These are phyloP conservation scores for Dryobotodes eremita DNA, from an alignment of 2,888 invertebrate species.

Conservation along the genomic window DNA sequence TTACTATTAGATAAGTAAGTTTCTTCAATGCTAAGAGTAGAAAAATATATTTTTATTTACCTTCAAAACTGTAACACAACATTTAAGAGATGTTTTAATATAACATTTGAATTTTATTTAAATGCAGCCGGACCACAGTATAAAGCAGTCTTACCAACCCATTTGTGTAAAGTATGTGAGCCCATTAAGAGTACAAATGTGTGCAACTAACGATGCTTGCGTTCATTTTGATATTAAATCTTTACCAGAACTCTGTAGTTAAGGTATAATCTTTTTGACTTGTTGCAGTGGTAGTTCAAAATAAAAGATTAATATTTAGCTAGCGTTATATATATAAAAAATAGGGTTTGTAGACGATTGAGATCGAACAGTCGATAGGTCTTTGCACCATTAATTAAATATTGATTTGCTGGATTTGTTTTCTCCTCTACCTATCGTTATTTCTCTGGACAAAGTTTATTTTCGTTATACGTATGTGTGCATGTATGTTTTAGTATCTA, in stretches of 20 bases:
- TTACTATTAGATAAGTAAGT: neutral
- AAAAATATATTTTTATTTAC: neutral
- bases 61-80: neutral
- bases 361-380: neutral
- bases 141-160: slow-evolving; percentile 40
- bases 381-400: neutral
- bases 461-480: no score
- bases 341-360: no score
- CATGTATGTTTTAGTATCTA: no score
- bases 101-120: slow-evolving; percentile 15
- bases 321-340: neutral
- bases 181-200: slow-evolving; percentile 58
- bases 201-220: slow-evolving; percentile 39
- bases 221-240: slow-evolving; percentile 50
- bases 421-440: no score
- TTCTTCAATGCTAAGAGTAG: neutral
- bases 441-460: no score
- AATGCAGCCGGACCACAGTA: slow-evolving; percentile 29
- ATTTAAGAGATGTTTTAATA: neutral
- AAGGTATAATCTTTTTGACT: slow-evolving; percentile 23
- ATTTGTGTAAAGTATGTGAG: slow-evolving; percentile 54
- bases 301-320: neutral
- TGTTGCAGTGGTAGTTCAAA: neutral
- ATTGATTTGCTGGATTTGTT: no score
- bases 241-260: slow-evolving; percentile 21